Base-by-base conservation (phyloP, 2,888 invertebrate genomes). In the Panorpa germanica region DNA sequence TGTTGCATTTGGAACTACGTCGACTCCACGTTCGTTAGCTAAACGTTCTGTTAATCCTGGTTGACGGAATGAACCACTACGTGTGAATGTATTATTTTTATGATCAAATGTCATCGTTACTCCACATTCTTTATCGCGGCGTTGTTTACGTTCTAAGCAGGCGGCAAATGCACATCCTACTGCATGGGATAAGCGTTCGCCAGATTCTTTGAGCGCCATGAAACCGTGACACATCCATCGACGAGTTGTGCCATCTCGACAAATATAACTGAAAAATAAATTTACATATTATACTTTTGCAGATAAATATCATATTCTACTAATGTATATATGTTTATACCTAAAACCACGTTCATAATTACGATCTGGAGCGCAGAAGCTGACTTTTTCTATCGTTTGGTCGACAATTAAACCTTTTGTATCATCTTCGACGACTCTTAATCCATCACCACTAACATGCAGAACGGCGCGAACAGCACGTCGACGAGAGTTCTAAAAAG, bases 151-250 rank as follows among this genome's bases (percentile, higher is more conserved):
- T 52, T 99, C 98, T 41, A 98, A 60, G 47, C 98, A 98, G 3
- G 95, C 90, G 31, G 95, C 90, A 59, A 98, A 98, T 28, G 98
- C 96, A 61, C 96, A 98, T 22, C 98, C 98, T 16, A 99, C 98
- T 2, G 98, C 98, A 59, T 99, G 98, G 43, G 95, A 95, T 39
- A 98, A 59, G 25, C 98, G 69, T 60, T 98, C 98, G 34, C 98
- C 98, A 42, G 88, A 80, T 57, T 96, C 95, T 50, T 91, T 82
- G 30, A 82, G 65, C 29, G 98, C 93, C 39, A 93, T 63, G 55
- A 99, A 99, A 21, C 96, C 98, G 59, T 99, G 98, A 51, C 98
- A 98, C 93, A 99, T 95, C 98, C 98, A 99, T 11, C 98, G 71
- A 5, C 95, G 69, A 0, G 96, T 95, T 9, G 96, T 93, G 35